Evolutionary conservation across 2,888 invertebrate species (phyloP), one percentile per base, ranked within the genome.

Genomic region (Antitype chi): DNA sequence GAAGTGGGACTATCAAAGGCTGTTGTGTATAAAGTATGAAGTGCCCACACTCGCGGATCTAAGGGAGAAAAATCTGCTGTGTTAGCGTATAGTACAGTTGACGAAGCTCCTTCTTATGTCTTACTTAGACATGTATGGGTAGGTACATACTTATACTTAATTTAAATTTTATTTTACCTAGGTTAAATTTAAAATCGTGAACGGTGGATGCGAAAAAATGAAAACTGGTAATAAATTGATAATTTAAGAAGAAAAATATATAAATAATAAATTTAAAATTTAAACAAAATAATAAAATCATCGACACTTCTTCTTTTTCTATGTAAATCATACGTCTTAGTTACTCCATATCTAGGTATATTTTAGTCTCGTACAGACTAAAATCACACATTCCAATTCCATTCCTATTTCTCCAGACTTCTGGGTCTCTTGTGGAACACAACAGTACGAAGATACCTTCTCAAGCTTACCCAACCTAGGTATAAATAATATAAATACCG

Each of bases 1-100:
- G 72, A 84, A 82, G 82, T 67, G 66, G 25, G 59, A 66, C 76
- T 69, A 67, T 80, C 80, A 84, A 80, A 82, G 80, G 72, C 32
- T 53, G 72, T 63, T 59, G 32, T 73, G 68, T 57, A 52, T 23
- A 62, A 47, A 60, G 68, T 60, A 52, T 20, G 57, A 38, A 63
- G 55, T 83, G 59, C 55, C 23, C 47, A 59, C 52, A 38, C 69
- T 75, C 15, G 32, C 17, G 60, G 55, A 43, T 72, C n/a, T 74
- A 32, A 20, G n/a, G 20, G 47, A 57, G 64, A 62, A 62, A 71
- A 82, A 52, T 60, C 68, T 77, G 49, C 49, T 32, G n/a, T n/a
- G 20, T 47, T 32, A n/a, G 23, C 5, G 23, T 70, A 38, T 66
- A 23, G n/a, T 43, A 17, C 17, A 28, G 4, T 53, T 68, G 25